Base-by-base conservation (phyloP, 2,797 vertebrate genomes). In the Staurois parvus region DNA sequence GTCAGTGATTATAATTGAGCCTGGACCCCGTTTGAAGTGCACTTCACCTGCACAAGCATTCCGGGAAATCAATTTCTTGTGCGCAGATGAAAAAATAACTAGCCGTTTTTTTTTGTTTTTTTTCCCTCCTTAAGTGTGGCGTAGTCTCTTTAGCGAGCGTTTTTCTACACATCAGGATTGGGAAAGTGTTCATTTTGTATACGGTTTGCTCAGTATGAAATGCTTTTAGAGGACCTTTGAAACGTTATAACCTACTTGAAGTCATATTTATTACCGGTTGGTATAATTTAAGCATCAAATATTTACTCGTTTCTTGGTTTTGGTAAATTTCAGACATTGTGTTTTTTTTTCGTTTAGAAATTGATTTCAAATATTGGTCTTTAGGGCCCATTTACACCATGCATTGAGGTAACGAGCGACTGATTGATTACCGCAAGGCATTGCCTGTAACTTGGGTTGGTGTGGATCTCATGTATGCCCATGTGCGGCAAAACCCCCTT, bases 181-280 rank as follows among this genome's bases (percentile, higher is more conserved):
- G 42, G 26, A 48, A 79, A 48, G 68, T 48, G 48, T 72, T 72
- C 72, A 40, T 62, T 72, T 81, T 59, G 45, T 81, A 30, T 68
- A 8, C 4, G 1, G 24, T 69, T 42, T 37, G 42, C 68, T 40
- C 48, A 8, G 68, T 26, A 59, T 72, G 79, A 56, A 72, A 80
- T 37, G 42, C 66, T 52, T 80, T 68, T 79, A 68, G 28, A 28
- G 15, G 26, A 40, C 64, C 64, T 79, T 68, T 66, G 28, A 66
- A 66, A 26, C 15, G 64, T 66, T 79, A 48, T 42, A 68, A 52
- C 13, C 40, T 30, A 29, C 64, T 79, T 13, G 19, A 68, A 30
- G n/a, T 69, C 24, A 37, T 59, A 28, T 72, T 29, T 12, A 79
- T 72, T 29, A 28, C 79, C 29, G 37, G 45, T 13, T 32, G 26